Base-by-base conservation (phyloP, 2,113 vertebrate genomes). In the Xiphias gladius region DNA sequence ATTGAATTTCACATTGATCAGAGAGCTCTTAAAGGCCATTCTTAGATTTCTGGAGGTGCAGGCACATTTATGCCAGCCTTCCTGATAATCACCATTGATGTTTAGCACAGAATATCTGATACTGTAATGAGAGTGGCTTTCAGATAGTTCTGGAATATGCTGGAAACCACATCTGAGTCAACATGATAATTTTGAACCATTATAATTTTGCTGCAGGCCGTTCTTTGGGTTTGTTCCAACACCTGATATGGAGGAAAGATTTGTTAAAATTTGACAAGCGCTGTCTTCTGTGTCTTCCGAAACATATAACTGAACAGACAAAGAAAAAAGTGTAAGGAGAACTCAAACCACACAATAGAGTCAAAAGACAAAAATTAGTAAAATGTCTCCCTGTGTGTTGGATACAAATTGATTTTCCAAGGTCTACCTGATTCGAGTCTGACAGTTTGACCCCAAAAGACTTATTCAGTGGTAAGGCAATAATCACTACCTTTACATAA, bases 1-100 rank as follows among this genome's bases (percentile, higher is more conserved):
- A 65, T 73, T 55, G 57, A 19, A 41, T 82, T 79, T n/a, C 12
- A n/a, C 19, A 84, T 76, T 65, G 70, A 84, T 82, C 20, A 55
- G 32, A 32, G 24, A 59, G 35, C 37, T 69, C 22, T 68, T 32
- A 65, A 75, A 84, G 46, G 64, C 46, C 32, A 68, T 52, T 43
- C 24, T 73, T 48, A 71, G 48, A 82, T 52, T 73, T 73, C 17
- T 59, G 39, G 41, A 41, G 58, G 64, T 26, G 57, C 16, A 2
- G 26, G 61, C 22, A 1, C 13, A 67, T 76, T 77, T 79, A 67
- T 19, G 32, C 37, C 30, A 48, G 2, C 13, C 12, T 43, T 52
- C 10, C 24, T 50, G 5, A 62, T 4, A 71, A 68, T 64, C 37
- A 52, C 16, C 58, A 57, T 46, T 73, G 54, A 79, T 67, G 5